Evolutionary conservation across 2,113 vertebrate genomes (phyloP).

Genomic region (Oreocharis arfaki): DNA sequence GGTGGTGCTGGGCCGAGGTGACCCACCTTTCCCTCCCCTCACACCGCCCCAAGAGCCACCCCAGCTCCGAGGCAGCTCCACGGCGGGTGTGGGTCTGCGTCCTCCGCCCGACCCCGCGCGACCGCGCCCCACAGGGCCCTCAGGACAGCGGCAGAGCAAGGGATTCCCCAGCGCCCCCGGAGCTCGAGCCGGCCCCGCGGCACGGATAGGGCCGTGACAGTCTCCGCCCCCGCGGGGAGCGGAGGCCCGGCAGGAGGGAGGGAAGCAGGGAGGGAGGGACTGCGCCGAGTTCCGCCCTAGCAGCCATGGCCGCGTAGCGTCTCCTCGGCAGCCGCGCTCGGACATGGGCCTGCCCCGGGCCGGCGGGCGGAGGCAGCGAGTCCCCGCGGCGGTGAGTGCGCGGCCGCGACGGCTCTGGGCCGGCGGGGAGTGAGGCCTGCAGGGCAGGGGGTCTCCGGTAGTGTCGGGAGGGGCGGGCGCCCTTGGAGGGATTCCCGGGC

Average conservation of each 20-base stretch:
- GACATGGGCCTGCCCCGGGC: conserved; percentile 45
- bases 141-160: fast-evolving
- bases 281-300: background rate
- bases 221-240: background rate
- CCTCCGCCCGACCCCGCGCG: background rate
- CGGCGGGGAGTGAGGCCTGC: background rate
- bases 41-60: background rate
- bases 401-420: background rate
- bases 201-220: background rate
- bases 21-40: background rate
- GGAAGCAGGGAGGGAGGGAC: background rate
- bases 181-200: background rate
- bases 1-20: background rate
- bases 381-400: conserved; percentile 5
- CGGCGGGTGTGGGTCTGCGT: fast-evolving
- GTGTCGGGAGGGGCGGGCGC: background rate
- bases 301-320: conserved; percentile 33
- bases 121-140: background rate
- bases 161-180: fast-evolving
- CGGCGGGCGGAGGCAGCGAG: background rate
- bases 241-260: background rate
- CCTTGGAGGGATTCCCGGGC: background rate
- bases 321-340: background rate
- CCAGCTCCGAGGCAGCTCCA: background rate
- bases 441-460: background rate